These are phyloP conservation scores for Hirtodrosophila confusa DNA, from an alignment of 2,888 invertebrate species.

Conservation along the genomic window DNA sequence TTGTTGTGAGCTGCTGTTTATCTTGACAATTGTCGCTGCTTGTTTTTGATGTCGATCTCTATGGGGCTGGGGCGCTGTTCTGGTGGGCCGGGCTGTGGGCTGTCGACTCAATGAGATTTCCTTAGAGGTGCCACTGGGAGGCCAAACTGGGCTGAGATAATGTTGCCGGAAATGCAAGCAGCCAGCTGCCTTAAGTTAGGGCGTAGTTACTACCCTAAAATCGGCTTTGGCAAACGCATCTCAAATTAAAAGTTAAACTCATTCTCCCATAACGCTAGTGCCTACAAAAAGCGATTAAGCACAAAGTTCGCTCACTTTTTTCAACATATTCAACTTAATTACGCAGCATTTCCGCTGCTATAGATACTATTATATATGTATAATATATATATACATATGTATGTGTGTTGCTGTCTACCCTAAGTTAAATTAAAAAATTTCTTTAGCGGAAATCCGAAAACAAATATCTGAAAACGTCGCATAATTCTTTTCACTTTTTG, in stretches of 20 bases:
- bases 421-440: constrained; percentile 56
- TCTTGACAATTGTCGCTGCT: constrained; percentile 36
- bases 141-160: not conserved
- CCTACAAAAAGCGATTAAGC: constrained; percentile 20
- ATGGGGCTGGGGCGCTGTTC: constrained; percentile 22
- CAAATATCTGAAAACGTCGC: constrained; percentile 50
- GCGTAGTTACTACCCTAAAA: too few relatives aligned
- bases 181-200: too few relatives aligned
- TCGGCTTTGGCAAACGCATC: not conserved
- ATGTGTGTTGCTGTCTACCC: constrained; percentile 1
- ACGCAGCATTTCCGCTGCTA: constrained; percentile 58
- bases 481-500: constrained; percentile 75
- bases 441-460: constrained; percentile 72
- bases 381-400: constrained; percentile 3
- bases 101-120: constrained; percentile 48
- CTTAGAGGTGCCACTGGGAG: constrained; percentile 26
- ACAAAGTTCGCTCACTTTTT: constrained; percentile 40
- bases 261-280: constrained; percentile 64
- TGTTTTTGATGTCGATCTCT: constrained; percentile 21
- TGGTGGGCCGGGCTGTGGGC: constrained; percentile 35
- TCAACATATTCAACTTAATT: constrained; percentile 55
- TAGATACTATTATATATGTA: constrained; percentile 10
- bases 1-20: constrained; percentile 33
- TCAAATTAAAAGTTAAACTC: constrained; percentile 15
- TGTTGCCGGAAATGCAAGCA: constrained; percentile 23